Conservation (phyloP, 2,113 vertebrate genomes). For the Limanda limanda region DNA sequence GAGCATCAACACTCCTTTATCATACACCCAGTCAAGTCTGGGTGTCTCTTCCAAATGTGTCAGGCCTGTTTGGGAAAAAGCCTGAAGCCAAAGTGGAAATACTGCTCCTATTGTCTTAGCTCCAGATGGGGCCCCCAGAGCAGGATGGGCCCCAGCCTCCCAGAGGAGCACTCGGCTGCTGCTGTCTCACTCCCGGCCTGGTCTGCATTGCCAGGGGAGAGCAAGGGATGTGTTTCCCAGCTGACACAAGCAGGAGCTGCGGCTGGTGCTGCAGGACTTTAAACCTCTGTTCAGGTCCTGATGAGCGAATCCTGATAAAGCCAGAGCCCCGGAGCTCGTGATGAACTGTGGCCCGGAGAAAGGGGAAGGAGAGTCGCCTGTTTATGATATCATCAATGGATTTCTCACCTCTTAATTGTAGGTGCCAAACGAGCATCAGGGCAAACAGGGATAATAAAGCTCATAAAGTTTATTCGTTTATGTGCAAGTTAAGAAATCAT, state of each 20-base stretch:
- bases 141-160: conserved; percentile 75
- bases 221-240: conserved; percentile 73
- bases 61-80: conserved; percentile 37
- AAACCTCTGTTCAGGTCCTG: conserved; percentile 36
- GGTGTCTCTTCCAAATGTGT: conserved; percentile 60
- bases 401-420: conserved; percentile 25
- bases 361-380: background rate
- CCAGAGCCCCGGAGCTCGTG: conserved; percentile 27
- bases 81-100: conserved; percentile 60
- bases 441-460: conserved; percentile 14
- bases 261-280: conserved; percentile 39
- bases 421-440: conserved; percentile 17
- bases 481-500: background rate
- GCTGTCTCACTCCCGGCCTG: conserved; percentile 49
- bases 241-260: conserved; percentile 59
- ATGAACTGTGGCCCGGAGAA: conserved; percentile 33
- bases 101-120: conserved; percentile 71
- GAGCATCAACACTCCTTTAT: conserved; percentile 42
- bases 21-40: conserved; percentile 24
- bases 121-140: conserved; percentile 65
- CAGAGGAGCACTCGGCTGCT: conserved; percentile 63
- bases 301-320: conserved; percentile 49
- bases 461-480: conserved; percentile 6
- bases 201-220: conserved; percentile 57
- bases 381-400: conserved; percentile 50